Conservation (phyloP, 2,888 invertebrate species). For the Hyles lineata region DNA sequence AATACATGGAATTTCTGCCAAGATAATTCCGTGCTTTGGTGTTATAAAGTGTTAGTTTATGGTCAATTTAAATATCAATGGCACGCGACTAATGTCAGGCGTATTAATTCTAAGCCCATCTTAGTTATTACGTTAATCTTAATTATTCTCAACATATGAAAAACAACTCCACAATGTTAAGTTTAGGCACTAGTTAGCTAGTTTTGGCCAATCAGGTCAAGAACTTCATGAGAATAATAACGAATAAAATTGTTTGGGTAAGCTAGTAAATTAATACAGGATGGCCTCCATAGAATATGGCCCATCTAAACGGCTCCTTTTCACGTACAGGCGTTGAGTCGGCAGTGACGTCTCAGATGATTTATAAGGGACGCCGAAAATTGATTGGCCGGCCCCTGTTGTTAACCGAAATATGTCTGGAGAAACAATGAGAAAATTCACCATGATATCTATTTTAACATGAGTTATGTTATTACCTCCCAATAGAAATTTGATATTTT, state of each 20-base stretch:
- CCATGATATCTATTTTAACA: constrained; percentile 46
- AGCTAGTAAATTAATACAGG: constrained; percentile 13
- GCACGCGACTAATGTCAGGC: too few species aligned
- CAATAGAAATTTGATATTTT: background rate
- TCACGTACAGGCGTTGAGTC: constrained; percentile 44
- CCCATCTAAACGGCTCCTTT: constrained; percentile 30
- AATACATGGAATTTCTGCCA: background rate
- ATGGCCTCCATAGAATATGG: constrained; percentile 1
- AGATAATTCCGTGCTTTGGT: background rate
- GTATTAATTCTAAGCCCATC: too few species aligned
- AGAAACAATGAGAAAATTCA: constrained; percentile 59
- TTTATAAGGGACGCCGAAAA: constrained; percentile 74
- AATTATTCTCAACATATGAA: too few species aligned
- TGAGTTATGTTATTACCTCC: constrained; percentile 46
- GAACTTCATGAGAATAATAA: too few species aligned
- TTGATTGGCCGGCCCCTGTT: constrained; percentile 69
- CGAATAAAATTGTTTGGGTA: background rate
- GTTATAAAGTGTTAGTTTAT: too few species aligned
- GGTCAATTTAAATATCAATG: too few species aligned
- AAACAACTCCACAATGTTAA: too few species aligned
- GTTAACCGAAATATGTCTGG: constrained; percentile 65
- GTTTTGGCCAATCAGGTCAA: too few species aligned
- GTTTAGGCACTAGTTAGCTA: too few species aligned
- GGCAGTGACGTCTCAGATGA: constrained; percentile 68
- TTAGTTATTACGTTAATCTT: too few species aligned